Base-by-base conservation (phyloP, 92 coral and sea anemone species). In the Desmophyllum pertusum region DNA sequence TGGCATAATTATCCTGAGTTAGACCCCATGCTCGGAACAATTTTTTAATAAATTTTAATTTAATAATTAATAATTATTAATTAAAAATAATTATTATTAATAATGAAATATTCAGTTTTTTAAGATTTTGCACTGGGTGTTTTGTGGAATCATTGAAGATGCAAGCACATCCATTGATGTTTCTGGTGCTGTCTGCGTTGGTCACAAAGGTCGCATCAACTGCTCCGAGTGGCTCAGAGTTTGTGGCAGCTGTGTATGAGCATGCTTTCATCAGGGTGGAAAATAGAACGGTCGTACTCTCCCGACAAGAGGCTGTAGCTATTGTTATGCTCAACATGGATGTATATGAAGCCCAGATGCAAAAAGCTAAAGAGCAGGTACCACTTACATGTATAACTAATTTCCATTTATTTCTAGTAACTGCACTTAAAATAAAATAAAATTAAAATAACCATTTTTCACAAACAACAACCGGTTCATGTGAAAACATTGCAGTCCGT, bases 261-360 rank as follows among this genome's bases (percentile, higher is more conserved):
- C 94, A 91, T 53, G 91, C 91, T 25, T 83, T 91, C n/a, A 18
- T 84, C 41, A 69, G 63, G 21, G 88, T 70, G 38, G 79, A 79
- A 36, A 75, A 91, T 14, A 91, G 42, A 73, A 65, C 91, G 36
- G 61, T 42, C 7, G 77, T 84, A 19, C 85, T 50, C 55, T 2
- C 89, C 75, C 63, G 69, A 18, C 80, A 84, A 75, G 87, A 91
- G 7, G 89, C 94, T 1, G 53, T 84, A 43, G 78, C 43, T 67
- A 88, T 91, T 81, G 89, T 88, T 31, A 91, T 91, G 94, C 75
- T 63, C 18, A 91, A 91, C 91, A 91, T 91, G 91, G 87, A 91
- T 84, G 50, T 91, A 3, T 91, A 91, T 75, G 94, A 88, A 76
- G 11, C 19, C 1, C 94, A 91, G 83, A 91, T 88, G 78, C 66